Base-by-base conservation (phyloP, 2,888 invertebrate species). In the Gymnoscelis rufifasciata region DNA sequence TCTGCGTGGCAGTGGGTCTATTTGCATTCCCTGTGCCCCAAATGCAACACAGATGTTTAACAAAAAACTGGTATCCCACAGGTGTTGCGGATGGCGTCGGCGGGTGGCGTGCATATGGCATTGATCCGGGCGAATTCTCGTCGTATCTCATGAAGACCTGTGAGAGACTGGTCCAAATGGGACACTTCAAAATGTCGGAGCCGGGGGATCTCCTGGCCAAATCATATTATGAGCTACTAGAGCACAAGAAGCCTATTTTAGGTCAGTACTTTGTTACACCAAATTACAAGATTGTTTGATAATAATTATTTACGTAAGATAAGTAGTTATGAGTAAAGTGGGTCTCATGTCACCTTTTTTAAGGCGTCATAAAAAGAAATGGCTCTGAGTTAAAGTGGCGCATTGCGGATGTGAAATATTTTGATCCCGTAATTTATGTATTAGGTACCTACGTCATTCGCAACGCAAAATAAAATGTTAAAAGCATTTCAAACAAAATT, bases 81-180 rank as follows among this genome's bases (percentile, higher is more conserved):
- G 99, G 98, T 71, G 98, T 99, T 62, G 99, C 99, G 50, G 99
- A 99, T 84, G 99, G 99, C 56, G 99, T 99, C 43, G 99, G 99
- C 44, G 99, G 99, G 40, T 99, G 99, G 99, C 91, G 98, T 68
- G 95, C 95, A 55, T 98, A 98, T 78, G 99, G 98, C 40, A 95
- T 99, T 61, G 98, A 99, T 84, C 98, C 99, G 1, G 98, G 98
- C 40, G 95, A 95, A 76, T 99, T 99, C 87, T 97, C 98, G 6
- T 92, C 93, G 55, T 95, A 96, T 71, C 90, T 99, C 62, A 98
- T 99, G 99, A 92, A 91, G 74, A 95, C 96, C 23, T 98, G 98
- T 75, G 97, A 97, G 83, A 92, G 97, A 61, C 91, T 98, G 66
- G 97, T 98, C 58, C 92, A 92, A 65, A 92, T 94, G 89, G 97